Evolutionary conservation across 1,140 invertebrate genomes (phyloP).

Genomic region (Rhyzopertha dominica): DNA sequence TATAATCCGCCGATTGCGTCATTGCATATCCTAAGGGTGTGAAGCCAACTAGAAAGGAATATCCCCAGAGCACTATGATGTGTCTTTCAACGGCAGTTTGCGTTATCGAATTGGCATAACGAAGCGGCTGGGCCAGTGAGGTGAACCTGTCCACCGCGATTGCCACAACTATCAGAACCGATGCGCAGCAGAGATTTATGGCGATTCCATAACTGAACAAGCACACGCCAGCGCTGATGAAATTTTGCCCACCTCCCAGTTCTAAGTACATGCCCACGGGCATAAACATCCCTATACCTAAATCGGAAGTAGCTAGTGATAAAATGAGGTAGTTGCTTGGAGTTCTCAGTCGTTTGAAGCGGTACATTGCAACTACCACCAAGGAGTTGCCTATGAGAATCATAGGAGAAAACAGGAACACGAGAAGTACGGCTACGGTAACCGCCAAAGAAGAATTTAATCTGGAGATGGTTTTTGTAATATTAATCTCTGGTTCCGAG

Average conservation of each 20-base stretch:
- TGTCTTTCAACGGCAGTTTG: conserved; percentile 56
- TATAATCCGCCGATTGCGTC: conserved; percentile 29
- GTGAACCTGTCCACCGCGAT: conserved; percentile 63
- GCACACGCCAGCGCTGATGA: conserved; percentile 48
- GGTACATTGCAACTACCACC: conserved; percentile 54
- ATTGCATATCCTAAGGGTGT: conserved; percentile 51
- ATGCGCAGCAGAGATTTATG: conserved; percentile 59
- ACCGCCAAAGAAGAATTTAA: conserved; percentile 47
- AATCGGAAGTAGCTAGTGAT: conserved; percentile 66
- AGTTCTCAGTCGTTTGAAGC: conserved; percentile 56
- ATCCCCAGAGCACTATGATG: conserved; percentile 57
- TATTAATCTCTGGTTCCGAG: conserved; percentile 29
- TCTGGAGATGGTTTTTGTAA: conserved; percentile 29
- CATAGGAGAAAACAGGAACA: conserved; percentile 53
- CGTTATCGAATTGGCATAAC: conserved; percentile 60
- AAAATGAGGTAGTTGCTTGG: conserved; percentile 70
- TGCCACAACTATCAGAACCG: conserved; percentile 58
- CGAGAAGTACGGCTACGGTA: conserved; percentile 49
- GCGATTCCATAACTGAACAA: conserved; percentile 57
- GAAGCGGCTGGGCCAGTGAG: conserved; percentile 57
- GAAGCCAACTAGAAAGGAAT: conserved; percentile 53
- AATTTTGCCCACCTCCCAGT: conserved; percentile 47
- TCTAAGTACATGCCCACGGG: conserved; percentile 61
- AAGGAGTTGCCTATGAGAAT: conserved; percentile 56
- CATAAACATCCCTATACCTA: conserved; percentile 69